Conservation (phyloP, 2,888 invertebrate genomes). For the Agapetus fuscipes region DNA sequence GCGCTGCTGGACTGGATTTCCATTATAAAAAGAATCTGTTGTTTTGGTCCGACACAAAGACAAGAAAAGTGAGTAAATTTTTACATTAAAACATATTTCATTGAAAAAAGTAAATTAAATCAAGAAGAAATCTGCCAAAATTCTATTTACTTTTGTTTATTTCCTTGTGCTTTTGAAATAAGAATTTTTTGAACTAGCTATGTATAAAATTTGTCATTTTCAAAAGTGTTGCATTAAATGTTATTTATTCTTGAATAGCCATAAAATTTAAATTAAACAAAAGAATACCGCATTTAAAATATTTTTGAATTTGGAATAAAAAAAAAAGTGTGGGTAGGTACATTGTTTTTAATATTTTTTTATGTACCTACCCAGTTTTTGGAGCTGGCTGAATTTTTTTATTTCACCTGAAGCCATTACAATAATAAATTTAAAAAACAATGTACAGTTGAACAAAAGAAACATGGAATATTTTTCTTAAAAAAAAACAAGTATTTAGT, state of each 20-base stretch:
- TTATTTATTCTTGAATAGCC: background rate
- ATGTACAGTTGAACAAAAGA: no score
- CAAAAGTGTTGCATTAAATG: background rate
- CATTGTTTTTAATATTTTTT: no score
- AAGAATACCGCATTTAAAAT: no score
- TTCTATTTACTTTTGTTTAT: background rate
- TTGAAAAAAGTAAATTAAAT: constrained; percentile 3
- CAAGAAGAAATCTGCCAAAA: background rate
- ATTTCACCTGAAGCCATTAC: no score
- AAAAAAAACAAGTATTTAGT: no score
- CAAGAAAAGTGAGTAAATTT: constrained; percentile 53
- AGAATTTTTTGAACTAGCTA: background rate
- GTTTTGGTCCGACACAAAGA: constrained; percentile 87
- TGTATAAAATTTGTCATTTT: background rate
- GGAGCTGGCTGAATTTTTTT: no score
- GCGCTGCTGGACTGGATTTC: constrained; percentile 79
- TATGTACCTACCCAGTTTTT: no score
- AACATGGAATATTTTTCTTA: no score
- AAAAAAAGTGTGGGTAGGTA: no score
- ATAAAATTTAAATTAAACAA: no score
- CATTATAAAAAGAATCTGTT: constrained; percentile 67
- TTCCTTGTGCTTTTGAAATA: background rate
- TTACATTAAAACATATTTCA: constrained; percentile 1
- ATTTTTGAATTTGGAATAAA: no score
- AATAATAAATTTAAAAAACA: no score